These are phyloP conservation scores for Thalassophryne amazonica DNA, from an alignment of 2,797 vertebrate species.

Conservation along the genomic window DNA sequence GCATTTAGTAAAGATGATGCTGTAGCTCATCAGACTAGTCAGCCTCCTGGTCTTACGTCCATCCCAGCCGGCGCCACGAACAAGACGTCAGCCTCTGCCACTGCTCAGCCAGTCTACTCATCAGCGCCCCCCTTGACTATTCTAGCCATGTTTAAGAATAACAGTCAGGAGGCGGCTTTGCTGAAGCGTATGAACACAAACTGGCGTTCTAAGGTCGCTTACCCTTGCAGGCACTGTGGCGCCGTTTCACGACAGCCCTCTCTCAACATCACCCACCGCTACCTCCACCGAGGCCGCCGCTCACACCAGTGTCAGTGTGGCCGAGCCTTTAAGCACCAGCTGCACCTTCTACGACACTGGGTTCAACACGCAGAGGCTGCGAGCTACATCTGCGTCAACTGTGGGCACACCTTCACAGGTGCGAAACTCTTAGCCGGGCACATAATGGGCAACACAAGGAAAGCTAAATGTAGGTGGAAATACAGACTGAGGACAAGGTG, in stretches of 20 bases:
- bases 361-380: slow-evolving; percentile 76
- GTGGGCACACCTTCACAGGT: slow-evolving; percentile 79
- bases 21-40: not conserved
- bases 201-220: slow-evolving; percentile 65
- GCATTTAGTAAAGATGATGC: not conserved
- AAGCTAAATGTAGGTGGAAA: slow-evolving; percentile 14
- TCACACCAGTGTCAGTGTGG: slow-evolving; percentile 76
- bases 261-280: slow-evolving; percentile 74
- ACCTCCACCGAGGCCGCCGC: slow-evolving; percentile 70
- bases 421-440: slow-evolving; percentile 71
- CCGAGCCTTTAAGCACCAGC: slow-evolving; percentile 65
- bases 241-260: slow-evolving; percentile 70
- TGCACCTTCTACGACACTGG: slow-evolving; percentile 81
- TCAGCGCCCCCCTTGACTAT: slow-evolving; percentile 21
- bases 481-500: slow-evolving; percentile 50
- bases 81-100: not conserved
- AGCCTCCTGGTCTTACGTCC: not conserved
- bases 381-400: slow-evolving; percentile 77
- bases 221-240: slow-evolving; percentile 78
- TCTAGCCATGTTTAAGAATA: slow-evolving; percentile 55
- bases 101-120: not conserved
- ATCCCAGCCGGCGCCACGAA: not conserved
- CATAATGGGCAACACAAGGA: slow-evolving; percentile 19
- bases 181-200: slow-evolving; percentile 48
- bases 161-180: slow-evolving; percentile 24